Evolutionary conservation across 2,797 vertebrate genomes (phyloP).

Genomic region (Platalea minor): DNA sequence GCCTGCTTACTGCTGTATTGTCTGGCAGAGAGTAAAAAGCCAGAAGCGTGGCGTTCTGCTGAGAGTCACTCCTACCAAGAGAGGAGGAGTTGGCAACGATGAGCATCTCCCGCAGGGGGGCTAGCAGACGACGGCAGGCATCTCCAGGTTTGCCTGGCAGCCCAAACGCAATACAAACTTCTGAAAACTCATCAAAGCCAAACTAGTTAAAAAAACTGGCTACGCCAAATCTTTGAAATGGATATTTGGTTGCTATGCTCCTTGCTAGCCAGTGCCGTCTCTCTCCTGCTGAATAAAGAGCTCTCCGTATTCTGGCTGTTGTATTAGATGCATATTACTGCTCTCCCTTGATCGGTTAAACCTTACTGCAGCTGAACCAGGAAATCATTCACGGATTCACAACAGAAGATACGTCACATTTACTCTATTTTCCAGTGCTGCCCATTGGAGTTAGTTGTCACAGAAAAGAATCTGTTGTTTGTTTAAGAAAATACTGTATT

Average conservation of each 20-base stretch:
- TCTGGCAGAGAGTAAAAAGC: not conserved
- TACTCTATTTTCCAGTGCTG: not conserved
- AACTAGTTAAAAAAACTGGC: not conserved
- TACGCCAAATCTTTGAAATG: not conserved
- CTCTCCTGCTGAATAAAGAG: not conserved
- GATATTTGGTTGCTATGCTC: not conserved
- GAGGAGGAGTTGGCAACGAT: not conserved
- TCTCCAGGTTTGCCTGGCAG: conserved; percentile 18
- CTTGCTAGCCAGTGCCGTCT: not conserved
- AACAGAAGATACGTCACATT: not conserved
- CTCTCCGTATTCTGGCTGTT: not conserved
- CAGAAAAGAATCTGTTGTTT: not conserved
- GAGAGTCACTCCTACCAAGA: not conserved
- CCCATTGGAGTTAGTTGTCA: not conserved
- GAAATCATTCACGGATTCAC: not conserved
- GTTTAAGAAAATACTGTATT: not conserved
- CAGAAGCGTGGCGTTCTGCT: not conserved
- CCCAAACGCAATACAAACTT: not conserved
- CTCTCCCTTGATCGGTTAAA: not conserved
- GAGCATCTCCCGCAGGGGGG: not conserved
- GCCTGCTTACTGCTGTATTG: not conserved
- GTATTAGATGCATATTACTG: not conserved
- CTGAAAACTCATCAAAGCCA: conserved; percentile 1
- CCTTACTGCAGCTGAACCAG: not conserved
- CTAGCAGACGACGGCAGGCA: not conserved